phyloP scores from a whole-genome alignment of 2,113 vertebrate genomes.

The Monopterus albus region DNA sequence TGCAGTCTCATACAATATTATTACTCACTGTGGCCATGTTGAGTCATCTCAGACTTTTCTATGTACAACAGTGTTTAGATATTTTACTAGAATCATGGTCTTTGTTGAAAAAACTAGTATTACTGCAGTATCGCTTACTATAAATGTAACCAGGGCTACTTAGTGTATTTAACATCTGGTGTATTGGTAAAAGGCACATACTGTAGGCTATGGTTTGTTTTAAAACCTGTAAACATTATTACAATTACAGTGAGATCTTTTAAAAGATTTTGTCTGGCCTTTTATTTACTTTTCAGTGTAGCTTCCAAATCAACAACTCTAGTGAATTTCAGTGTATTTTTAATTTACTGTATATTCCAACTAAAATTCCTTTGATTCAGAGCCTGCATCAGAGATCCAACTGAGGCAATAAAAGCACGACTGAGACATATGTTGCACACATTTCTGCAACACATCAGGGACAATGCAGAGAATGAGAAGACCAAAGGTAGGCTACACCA shows the following conservation, averaged over 20 bases:
- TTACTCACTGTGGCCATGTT: too few relatives aligned
- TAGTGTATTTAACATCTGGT: background rate
- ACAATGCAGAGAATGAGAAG: constrained; percentile 69
- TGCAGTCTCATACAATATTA: too few relatives aligned
- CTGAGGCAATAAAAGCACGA: constrained; percentile 80
- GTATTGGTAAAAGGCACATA: too few relatives aligned
- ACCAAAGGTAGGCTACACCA: constrained; percentile 20
- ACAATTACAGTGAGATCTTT: too few relatives aligned
- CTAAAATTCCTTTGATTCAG: constrained; percentile 64
- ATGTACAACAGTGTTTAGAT: too few relatives aligned
- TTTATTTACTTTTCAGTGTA: background rate
- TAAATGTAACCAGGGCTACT: background rate
- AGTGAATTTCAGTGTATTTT: background rate
- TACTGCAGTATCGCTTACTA: too few relatives aligned
- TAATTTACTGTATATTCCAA: background rate
- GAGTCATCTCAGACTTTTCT: too few relatives aligned
- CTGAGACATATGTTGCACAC: constrained; percentile 84
- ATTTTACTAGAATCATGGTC: too few relatives aligned
- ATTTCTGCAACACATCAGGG: constrained; percentile 80
- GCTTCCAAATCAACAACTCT: background rate
- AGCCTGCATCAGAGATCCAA: constrained; percentile 86
- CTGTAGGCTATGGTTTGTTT: too few relatives aligned
- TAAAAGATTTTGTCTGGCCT: too few relatives aligned
- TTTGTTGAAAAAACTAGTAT: too few relatives aligned
- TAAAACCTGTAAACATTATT: too few relatives aligned